These are phyloP conservation scores for Platycheirus albimanus DNA, from an alignment of 2,888 invertebrate species.

Conservation along the genomic window DNA sequence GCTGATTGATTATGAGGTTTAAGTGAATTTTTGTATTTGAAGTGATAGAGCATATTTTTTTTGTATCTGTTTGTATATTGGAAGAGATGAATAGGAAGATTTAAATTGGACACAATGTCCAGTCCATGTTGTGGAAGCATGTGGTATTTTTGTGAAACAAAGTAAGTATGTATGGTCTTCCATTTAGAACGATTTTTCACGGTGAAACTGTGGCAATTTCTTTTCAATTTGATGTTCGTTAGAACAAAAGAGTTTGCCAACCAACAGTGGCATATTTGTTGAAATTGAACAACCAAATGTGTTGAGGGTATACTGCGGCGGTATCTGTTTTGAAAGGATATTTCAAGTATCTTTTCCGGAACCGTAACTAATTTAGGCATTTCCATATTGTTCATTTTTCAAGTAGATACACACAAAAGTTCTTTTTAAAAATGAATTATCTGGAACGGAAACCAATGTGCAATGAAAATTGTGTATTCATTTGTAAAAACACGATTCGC, in stretches of 20 bases:
- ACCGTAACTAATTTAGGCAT: background rate
- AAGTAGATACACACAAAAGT: no score
- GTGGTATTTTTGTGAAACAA: background rate
- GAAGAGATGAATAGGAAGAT: background rate
- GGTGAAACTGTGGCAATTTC: background rate
- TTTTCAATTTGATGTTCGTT: no score
- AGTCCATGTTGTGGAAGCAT: background rate
- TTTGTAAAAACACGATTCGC: no score
- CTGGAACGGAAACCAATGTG: no score
- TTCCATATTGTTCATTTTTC: background rate
- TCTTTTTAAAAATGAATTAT: no score
- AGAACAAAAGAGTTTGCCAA: background rate
- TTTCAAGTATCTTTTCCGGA: background rate
- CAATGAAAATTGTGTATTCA: no score
- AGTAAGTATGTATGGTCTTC: no score
- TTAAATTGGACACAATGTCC: background rate
- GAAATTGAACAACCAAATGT: background rate
- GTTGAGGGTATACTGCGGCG: background rate
- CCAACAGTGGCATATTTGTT: background rate
- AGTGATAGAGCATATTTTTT: background rate
- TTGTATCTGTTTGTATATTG: background rate
- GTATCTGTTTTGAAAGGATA: background rate
- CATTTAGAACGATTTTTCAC: background rate
- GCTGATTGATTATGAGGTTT: constrained; percentile 66
- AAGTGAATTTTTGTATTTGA: constrained; percentile 54